These are phyloP conservation scores for Palythoa heliodiscus DNA, from an alignment of 92 coral and sea anemone genomes.

Conservation along the genomic window DNA sequence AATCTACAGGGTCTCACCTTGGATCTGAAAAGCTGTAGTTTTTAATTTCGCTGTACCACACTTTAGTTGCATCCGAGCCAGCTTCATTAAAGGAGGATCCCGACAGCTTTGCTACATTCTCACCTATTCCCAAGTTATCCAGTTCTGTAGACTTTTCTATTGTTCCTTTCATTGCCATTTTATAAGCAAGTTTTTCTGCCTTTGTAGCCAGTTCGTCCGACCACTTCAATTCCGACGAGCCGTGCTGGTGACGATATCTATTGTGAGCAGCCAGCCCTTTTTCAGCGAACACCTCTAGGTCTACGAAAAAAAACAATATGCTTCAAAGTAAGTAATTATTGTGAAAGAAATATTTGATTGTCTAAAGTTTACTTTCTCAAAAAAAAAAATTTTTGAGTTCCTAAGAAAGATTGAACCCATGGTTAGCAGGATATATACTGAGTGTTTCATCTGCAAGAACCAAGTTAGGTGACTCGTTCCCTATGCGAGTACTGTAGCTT, in stretches of 20 bases:
- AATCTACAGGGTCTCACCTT: not conserved
- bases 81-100: conserved; percentile 88
- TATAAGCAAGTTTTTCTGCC: conserved; percentile 95
- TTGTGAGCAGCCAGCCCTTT: conserved; percentile 88
- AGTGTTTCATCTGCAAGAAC: too few relatives aligned
- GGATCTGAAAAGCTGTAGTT: conserved; percentile 95
- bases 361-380: too few relatives aligned
- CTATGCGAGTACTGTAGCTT: too few relatives aligned
- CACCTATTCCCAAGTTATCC: conserved; percentile 72
- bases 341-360: too few relatives aligned
- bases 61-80: conserved; percentile 84
- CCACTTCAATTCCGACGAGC: conserved; percentile 81
- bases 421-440: too few relatives aligned
- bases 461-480: too few relatives aligned
- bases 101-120: conserved; percentile 87
- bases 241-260: conserved; percentile 77
- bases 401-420: too few relatives aligned
- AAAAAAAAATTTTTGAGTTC: too few relatives aligned
- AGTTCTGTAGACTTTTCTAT: conserved; percentile 77
- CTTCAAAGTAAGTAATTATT: not conserved
- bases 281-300: conserved; percentile 93
- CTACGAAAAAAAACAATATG: conserved; percentile 43
- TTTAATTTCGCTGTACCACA: conserved; percentile 88
- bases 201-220: conserved; percentile 89
- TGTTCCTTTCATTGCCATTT: conserved; percentile 91